Base-by-base conservation (phyloP, 2,797 vertebrate genomes). In the Nyctibius grandis region DNA sequence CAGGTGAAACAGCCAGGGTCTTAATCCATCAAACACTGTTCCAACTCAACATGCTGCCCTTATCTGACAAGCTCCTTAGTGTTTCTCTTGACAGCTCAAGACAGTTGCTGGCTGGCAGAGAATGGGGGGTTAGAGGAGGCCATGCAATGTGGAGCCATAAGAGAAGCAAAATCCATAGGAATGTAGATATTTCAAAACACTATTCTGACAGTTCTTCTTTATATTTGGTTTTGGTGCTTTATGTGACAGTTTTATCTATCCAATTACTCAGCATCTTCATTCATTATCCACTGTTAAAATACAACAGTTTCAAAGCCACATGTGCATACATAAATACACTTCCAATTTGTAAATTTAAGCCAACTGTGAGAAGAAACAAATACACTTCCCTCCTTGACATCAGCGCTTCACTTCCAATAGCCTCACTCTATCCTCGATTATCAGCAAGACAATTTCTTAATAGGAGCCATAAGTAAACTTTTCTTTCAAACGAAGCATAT, bases 61-160 rank as follows among this genome's bases (percentile, higher is more conserved):
- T 91, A 94, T 88, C 83, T 96, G 91, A 95, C 85, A 95, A 94
- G 89, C 85, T 96, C 83, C 64, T 92, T 93, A 96, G 88, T 36
- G 56, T 61, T 57, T 34, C 72, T 78, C 64, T 56, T 94, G 93
- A 90, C 91, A 95, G 70, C 83, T 93, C 57, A 83, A 89, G 83
- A 93, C 60, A 85, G 34, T 72, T 44, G 33, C 76, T 77, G 64
- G 61, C 80, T 96, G 85, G 61, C 59, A 65, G 61, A 59, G 83
- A 92, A 82, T 76, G 26, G 6, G 6, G 63, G 29, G 74, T 79
- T 84, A 92, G 74, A 73, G 74, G 42, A 92, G 79, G 91, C 76
- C 72, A 42, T 16, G 57, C 26, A 79, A 92, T 2, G 1, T 11
- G 5, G 50, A 89, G 57, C 31, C 4, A 0, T 47, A 86, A 75